These are phyloP conservation scores for Antheraea pernyi DNA, from an alignment of 1,140 invertebrate species.

Conservation along the genomic window DNA sequence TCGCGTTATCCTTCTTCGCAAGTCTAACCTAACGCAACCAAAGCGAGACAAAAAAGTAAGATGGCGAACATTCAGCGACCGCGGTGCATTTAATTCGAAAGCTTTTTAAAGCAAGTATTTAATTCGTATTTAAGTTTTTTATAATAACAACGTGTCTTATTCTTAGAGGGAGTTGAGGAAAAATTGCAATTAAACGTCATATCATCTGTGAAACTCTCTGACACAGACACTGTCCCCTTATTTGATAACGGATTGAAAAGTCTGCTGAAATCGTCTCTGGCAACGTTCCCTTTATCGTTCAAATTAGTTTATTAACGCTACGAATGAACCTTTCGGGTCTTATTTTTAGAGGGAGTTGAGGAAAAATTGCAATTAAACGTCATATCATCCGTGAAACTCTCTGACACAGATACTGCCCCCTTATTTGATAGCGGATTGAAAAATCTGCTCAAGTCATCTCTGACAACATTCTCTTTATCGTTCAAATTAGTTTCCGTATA, in stretches of 20 bases:
- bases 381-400: constrained; percentile 70
- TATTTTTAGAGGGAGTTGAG: constrained; percentile 73
- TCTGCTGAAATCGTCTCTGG: constrained; percentile 46
- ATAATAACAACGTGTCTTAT: constrained; percentile 58
- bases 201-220: constrained; percentile 70
- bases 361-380: constrained; percentile 74
- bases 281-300: constrained; percentile 60
- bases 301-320: constrained; percentile 36
- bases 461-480: constrained; percentile 56
- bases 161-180: constrained; percentile 75
- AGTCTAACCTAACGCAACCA: no score
- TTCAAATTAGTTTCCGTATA: constrained; percentile 45
- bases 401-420: constrained; percentile 70
- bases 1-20: no score
- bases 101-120: no score
- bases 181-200: constrained; percentile 74
- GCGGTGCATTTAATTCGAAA: no score
- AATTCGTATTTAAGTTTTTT: no score
- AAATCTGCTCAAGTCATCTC: constrained; percentile 50
- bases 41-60: no score
- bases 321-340: constrained; percentile 50
- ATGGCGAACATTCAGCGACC: no score
- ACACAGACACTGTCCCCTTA: constrained; percentile 68
- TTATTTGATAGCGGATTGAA: constrained; percentile 36
- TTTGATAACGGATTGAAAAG: constrained; percentile 36